Base-by-base conservation (phyloP, 1,140 invertebrate species). In the Eufriesea mexicana region DNA sequence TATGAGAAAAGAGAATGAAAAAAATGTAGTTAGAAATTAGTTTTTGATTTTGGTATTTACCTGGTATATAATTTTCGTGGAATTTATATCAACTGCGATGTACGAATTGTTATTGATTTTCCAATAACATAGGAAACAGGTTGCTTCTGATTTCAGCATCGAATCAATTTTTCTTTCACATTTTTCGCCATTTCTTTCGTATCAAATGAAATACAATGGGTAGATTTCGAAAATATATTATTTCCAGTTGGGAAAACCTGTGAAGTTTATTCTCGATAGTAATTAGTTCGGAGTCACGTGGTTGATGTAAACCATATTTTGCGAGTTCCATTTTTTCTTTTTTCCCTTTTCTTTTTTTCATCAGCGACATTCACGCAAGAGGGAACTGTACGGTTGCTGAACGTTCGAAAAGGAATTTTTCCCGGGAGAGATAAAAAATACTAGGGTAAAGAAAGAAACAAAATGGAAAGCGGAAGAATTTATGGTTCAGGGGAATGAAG, bases 391-490 rank as follows among this genome's bases (percentile, higher is more conserved):
- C 68, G 49, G 25, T 66, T 54, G 68, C 14, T 28, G 68, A 71
- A 28, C 23, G 51, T 55, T 55, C 49, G 51, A 16, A 55, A 72
- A 55, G 20, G 20, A 54, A 54, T 72, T 72, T 72, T 71, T 55
- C 6, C 47, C 10, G 5, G 23, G 28, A 23, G 28, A 55, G 28
- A 35, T 42, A 72, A 72, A 72, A 72, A 72, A 55, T n/a, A 28
- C 20, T 14, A 23, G 10, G 6, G 16, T 12, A 72, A 72, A 55
- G 20, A 42, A 20, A n/a, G 51, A 42, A 55, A 42, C 28, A 28
- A 35, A 35, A 55, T 51, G 23, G 18, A 35, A 55, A 28, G 20
- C 51, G 70, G 51, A 72, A 55, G 28, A 72, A 72, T 72, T 72
- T 72, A 72, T 55, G 49, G 51, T 55, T 28, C 12, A 8, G 28